A percentile compares a stretch with the other conserved stretches of the same genome.
Conservation (phyloP, 2,888 invertebrate genomes). For the Phyllotreta striolata region DNA sequence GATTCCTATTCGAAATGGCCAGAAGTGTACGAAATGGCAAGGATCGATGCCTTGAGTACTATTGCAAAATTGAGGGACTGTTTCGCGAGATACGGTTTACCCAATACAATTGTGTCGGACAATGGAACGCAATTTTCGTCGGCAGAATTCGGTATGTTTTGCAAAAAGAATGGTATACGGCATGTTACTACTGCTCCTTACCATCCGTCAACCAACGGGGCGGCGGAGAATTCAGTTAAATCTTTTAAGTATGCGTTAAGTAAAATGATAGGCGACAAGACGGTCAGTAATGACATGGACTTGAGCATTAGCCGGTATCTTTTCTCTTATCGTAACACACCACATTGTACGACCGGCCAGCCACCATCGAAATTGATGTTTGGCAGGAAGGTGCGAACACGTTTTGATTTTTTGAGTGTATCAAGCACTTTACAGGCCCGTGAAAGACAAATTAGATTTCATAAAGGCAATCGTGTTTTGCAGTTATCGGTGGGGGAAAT, state of each 20-base stretch:
- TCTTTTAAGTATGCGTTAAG: slow-evolving; percentile 19
- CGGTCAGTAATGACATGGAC: too few species aligned
- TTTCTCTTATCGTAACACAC: slow-evolving; percentile 18
- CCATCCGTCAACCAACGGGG: slow-evolving; percentile 24
- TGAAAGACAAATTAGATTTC: background rate
- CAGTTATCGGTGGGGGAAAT: background rate
- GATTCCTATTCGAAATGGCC: slow-evolving; percentile 43
- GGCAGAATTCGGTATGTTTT: slow-evolving; percentile 44
- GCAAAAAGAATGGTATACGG: slow-evolving; percentile 39
- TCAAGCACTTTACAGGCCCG: background rate
- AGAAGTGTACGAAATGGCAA: slow-evolving; percentile 34
- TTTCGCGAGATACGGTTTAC: slow-evolving; percentile 21
- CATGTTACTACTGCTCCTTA: slow-evolving; percentile 32
- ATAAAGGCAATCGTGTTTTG: background rate
- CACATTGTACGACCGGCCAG: too few species aligned
- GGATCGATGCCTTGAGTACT: slow-evolving; percentile 7
- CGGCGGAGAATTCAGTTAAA: slow-evolving; percentile 21
- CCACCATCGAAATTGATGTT: slow-evolving; percentile 13
- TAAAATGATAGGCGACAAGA: slow-evolving; percentile 18
- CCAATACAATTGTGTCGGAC: slow-evolving; percentile 43
- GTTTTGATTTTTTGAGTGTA: slow-evolving; percentile 11
- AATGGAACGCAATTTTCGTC: slow-evolving; percentile 47
- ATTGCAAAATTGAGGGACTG: slow-evolving; percentile 19
- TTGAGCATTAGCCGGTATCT: slow-evolving; percentile 7
- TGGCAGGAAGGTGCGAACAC: slow-evolving; percentile 3